These are phyloP conservation scores for Yasuhikotakia modesta DNA, from an alignment of 2,797 vertebrate genomes.

Conservation along the genomic window DNA sequence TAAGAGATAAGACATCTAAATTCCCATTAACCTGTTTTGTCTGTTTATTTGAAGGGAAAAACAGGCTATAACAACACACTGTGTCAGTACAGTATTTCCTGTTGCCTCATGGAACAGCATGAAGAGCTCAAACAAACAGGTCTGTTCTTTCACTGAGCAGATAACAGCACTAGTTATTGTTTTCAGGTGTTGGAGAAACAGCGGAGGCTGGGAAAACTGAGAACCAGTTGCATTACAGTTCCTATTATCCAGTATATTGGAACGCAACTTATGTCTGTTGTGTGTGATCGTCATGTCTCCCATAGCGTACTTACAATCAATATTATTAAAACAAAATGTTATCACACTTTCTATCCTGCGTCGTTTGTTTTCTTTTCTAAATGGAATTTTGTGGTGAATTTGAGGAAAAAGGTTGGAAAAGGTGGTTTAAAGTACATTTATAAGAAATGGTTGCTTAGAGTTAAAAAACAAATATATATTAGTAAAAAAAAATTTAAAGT, in stretches of 20 bases:
- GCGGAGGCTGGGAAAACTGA: constrained; percentile 27
- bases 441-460: background rate
- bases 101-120: constrained; percentile 40
- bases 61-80: constrained; percentile 30
- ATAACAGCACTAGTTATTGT: constrained; percentile 39
- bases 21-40: constrained; percentile 34
- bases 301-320: constrained; percentile 11
- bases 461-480: too few species aligned
- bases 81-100: constrained; percentile 46
- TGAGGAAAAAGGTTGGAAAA: background rate
- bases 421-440: background rate
- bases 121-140: constrained; percentile 24
- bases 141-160: constrained; percentile 38
- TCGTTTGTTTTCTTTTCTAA: constrained; percentile 11
- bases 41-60: constrained; percentile 48
- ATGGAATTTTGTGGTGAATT: background rate
- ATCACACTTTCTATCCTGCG: background rate
- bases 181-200: constrained; percentile 44
- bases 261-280: background rate
- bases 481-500: too few species aligned
- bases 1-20: constrained; percentile 17
- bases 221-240: constrained; percentile 8
- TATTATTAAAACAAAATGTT: constrained; percentile 8
- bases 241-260: constrained; percentile 2
- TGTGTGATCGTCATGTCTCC: constrained; percentile 16